Base-by-base conservation (phyloP, 2,797 vertebrate genomes). In the Amblyopsis hoosieri region DNA sequence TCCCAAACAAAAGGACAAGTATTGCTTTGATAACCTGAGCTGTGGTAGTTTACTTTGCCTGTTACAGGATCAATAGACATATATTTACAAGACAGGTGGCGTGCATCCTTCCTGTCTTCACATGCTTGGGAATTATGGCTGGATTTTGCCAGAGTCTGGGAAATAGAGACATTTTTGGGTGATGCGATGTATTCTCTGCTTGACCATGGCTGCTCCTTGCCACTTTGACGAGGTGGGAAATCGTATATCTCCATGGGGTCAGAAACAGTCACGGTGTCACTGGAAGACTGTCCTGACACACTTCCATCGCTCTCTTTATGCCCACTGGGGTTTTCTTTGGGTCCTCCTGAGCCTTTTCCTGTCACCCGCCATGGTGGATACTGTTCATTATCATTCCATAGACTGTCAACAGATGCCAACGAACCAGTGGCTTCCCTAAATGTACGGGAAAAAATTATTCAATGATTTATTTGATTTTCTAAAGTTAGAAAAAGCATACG, bases 381-480 rank as follows among this genome's bases (percentile, higher is more conserved):
- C 17, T 49, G 54, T 29, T 47, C 57, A 54, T 8, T 61, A 10
- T 42, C 37, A 42, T 42, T 42, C 37, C 37, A 42, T 42, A 8
- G 3, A 42, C 37, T 42, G 37, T 42, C 37, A 42, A 42, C 37
- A 42, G 51, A 48, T 13, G 45, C 66, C 45, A 58, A 56, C 60
- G 62, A 42, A 42, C 37, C 56, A 64, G 23, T 45, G 42, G 42
- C 60, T 37, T 46, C n/a, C 64, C 72, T 76, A 66, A 12, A 52
- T 76, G 53, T 59, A 74, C 46, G 68, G 59, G 49, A 46, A 64
- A 17, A 56, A 9, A 58, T n/a, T 42, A 33, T 55, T 3, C 33
- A 33, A 13, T 59, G 9, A 6, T 37, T 37, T 42, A 42, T 42
- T 42, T 42, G 7, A 42, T 42, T 42, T 42, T 42, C 9, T 17